Evolutionary conservation across 2,888 invertebrate species (phyloP).

Genomic region (Dolichomitus sp.): DNA sequence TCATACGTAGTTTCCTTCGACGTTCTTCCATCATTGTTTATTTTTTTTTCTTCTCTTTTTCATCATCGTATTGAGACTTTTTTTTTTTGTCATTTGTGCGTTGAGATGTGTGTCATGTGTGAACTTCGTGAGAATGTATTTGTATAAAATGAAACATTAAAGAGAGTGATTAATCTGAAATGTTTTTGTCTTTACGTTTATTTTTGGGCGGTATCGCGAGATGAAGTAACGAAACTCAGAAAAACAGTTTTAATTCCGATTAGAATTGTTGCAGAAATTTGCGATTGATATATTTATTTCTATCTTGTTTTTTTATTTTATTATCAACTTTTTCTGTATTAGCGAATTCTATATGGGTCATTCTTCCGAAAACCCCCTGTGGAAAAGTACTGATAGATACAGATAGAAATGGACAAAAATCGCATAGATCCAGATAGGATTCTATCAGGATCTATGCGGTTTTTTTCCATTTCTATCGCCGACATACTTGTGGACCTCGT

Average conservation of each 20-base stretch:
- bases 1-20: slow-evolving; percentile 11
- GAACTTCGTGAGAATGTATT: slow-evolving; percentile 79
- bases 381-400: no score
- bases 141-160: slow-evolving; percentile 73
- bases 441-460: no score
- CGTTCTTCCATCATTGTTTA: slow-evolving; percentile 44
- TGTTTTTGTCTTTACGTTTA: neutral
- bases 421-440: no score
- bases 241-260: neutral
- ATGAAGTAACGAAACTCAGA: neutral
- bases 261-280: neutral
- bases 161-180: slow-evolving; percentile 61
- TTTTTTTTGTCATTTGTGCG: slow-evolving; percentile 42
- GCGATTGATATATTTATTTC: no score
- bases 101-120: slow-evolving; percentile 71
- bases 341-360: no score
- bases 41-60: neutral
- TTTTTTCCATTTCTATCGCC: no score
- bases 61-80: slow-evolving; percentile 34
- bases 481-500: no score
- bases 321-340: no score
- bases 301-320: no score
- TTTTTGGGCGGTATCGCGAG: neutral
- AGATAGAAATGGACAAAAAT: no score
- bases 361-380: no score